Percentiles rank a stretch among this genome's conserved stretches.
These are phyloP conservation scores for Exephanes ischioxanthus DNA, from an alignment of 2,888 invertebrate genomes.

Conservation along the genomic window DNA sequence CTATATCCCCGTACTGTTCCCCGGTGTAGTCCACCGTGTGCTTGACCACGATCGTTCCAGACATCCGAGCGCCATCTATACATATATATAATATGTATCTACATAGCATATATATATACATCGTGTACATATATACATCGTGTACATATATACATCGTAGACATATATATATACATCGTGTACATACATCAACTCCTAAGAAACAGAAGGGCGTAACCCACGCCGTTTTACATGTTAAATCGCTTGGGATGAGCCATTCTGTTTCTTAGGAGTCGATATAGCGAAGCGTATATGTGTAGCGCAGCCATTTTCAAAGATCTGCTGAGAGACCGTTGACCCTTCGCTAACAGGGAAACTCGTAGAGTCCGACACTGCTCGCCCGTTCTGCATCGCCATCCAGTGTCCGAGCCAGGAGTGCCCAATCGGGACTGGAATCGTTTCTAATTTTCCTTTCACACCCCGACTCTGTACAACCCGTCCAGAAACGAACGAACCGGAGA, in stretches of 20 bases:
- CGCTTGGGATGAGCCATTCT: not conserved
- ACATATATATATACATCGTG: no score
- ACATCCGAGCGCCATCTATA: conserved; percentile 2
- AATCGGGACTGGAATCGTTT: conserved; percentile 53
- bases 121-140: not conserved
- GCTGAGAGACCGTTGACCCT: conserved; percentile 55
- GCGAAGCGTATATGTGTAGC: not conserved
- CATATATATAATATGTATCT: not conserved
- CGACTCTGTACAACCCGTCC: not conserved
- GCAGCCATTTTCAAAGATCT: conserved; percentile 54
- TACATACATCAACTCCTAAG: not conserved
- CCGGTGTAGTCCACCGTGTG: conserved; percentile 6
- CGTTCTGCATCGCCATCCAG: not conserved
- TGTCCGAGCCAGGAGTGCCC: conserved; percentile 8
- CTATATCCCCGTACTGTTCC: conserved; percentile 29
- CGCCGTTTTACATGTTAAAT: not conserved
- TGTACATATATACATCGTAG: not conserved
- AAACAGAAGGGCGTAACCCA: not conserved
- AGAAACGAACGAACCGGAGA: conserved; percentile 22
- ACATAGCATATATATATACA: no score
- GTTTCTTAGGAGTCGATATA: not conserved
- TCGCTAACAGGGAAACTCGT: conserved; percentile 28
- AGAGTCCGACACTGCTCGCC: conserved; percentile 1
- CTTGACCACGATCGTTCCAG: conserved; percentile 55
- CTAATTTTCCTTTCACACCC: conserved; percentile 43